Evolutionary conservation across 2,797 vertebrate genomes (phyloP).

Genomic region (Siniperca obscura): DNA sequence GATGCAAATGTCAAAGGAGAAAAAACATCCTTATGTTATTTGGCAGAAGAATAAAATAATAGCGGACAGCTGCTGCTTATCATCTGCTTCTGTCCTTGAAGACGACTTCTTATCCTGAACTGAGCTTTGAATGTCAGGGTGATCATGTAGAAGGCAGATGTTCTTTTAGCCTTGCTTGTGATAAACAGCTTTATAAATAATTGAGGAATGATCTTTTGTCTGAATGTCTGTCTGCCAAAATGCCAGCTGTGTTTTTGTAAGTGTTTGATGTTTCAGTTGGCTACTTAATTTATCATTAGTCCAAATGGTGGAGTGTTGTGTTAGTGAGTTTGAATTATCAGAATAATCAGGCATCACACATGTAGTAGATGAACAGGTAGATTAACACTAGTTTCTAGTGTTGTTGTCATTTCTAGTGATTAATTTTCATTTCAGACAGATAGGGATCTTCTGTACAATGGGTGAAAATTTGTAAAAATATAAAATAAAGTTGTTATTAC

Average conservation of each 20-base stretch:
- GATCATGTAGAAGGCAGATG: constrained; percentile 28
- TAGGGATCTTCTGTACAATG: neutral
- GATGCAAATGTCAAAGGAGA: constrained; percentile 70
- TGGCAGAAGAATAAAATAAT: constrained; percentile 43
- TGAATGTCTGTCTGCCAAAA: constrained; percentile 42
- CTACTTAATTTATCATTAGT: constrained; percentile 46
- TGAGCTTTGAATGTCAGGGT: constrained; percentile 52
- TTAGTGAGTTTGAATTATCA: constrained; percentile 31
- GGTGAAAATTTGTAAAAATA: neutral
- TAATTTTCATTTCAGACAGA: constrained; percentile 20
- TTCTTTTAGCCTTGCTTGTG: constrained; percentile 30
- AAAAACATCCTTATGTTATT: constrained; percentile 48
- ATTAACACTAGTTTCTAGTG: constrained; percentile 13
- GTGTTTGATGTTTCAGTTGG: constrained; percentile 49
- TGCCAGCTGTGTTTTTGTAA: constrained; percentile 35
- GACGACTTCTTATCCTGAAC: constrained; percentile 19
- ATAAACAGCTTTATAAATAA: constrained; percentile 55
- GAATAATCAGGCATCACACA: constrained; percentile 30
- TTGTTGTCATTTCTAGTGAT: neutral
- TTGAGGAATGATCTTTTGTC: constrained; percentile 38
- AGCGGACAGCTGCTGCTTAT: constrained; percentile 54
- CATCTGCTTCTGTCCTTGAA: constrained; percentile 33
- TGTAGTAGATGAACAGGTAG: constrained; percentile 21
- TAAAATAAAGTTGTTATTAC: neutral
- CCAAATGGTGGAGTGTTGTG: constrained; percentile 54